Percentiles rank a stretch among this genome's conserved stretches.
These are phyloP conservation scores for Prunella strophiata DNA, from an alignment of 2,797 vertebrate species.

Conservation along the genomic window DNA sequence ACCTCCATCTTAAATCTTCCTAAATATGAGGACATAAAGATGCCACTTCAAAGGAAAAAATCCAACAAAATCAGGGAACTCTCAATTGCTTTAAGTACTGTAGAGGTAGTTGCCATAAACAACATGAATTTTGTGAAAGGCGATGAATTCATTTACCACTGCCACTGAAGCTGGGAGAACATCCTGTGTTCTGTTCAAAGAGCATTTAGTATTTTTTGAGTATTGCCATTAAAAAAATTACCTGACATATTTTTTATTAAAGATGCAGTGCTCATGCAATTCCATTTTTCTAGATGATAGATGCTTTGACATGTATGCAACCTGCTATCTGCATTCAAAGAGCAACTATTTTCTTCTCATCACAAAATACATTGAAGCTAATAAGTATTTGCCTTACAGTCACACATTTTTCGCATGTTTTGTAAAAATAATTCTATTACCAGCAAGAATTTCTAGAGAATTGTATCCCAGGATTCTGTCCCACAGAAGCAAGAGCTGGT, in stretches of 20 bases:
- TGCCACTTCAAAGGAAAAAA: neutral
- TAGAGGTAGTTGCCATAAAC: neutral
- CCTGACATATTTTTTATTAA: neutral
- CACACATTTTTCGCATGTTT: neutral
- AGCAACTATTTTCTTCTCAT: neutral
- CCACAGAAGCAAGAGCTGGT: slow-evolving; percentile 97
- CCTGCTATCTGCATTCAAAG: neutral
- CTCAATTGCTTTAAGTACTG: neutral
- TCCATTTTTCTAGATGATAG: neutral
- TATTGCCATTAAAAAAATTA: neutral
- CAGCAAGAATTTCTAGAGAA: slow-evolving; percentile 93
- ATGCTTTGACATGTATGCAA: neutral
- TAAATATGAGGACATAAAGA: neutral
- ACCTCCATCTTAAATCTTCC: neutral
- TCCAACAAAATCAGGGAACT: neutral
- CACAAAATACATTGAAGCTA: neutral
- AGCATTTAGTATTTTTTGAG: neutral
- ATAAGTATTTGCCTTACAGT: neutral
- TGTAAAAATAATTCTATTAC: slow-evolving; percentile 72
- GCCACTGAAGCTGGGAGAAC: neutral
- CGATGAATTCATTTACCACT: neutral
- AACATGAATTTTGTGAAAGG: neutral
- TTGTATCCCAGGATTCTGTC: slow-evolving; percentile 96
- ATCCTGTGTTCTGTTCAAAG: neutral
- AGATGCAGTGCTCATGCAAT: neutral